Conservation (phyloP, 2,113 vertebrate species). For the Trinectes maculatus region DNA sequence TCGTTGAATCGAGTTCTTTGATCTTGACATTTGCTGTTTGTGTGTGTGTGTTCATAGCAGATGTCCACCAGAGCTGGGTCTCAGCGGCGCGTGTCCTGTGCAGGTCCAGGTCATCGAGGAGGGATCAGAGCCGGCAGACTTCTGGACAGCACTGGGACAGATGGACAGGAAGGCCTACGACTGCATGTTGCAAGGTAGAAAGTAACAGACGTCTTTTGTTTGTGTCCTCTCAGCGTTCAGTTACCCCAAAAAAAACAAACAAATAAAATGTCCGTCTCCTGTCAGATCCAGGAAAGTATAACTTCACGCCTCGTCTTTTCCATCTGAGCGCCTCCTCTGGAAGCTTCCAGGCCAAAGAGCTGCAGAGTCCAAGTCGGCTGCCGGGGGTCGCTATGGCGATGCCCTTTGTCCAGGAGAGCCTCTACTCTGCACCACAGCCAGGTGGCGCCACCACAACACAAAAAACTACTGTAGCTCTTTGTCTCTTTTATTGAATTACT, state of each 20-base stretch:
- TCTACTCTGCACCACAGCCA: slow-evolving; percentile 77
- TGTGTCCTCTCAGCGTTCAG: neutral
- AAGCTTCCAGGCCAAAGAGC: slow-evolving; percentile 72
- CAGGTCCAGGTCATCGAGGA: slow-evolving; percentile 78
- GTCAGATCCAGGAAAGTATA: slow-evolving; percentile 83
- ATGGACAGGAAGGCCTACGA: slow-evolving; percentile 84
- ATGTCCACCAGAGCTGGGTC: slow-evolving; percentile 77
- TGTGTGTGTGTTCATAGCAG: slow-evolving; percentile 55
- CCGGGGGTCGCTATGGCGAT: slow-evolving; percentile 74
- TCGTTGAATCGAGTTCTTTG: neutral
- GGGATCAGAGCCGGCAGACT: slow-evolving; percentile 80
- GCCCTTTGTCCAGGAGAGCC: slow-evolving; percentile 82
- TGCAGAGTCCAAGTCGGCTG: slow-evolving; percentile 63
- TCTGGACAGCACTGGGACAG: slow-evolving; percentile 81
- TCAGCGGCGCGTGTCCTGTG: slow-evolving; percentile 52
- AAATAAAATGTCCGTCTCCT: neutral
- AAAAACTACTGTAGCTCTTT: no score
- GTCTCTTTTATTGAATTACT: neutral
- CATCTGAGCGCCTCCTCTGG: slow-evolving; percentile 76
- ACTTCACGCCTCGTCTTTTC: slow-evolving; percentile 84
- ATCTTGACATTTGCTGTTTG: neutral
- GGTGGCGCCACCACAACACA: slow-evolving; percentile 56
- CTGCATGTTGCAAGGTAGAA: slow-evolving; percentile 84
- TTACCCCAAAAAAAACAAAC: neutral
- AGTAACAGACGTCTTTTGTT: neutral